Evolutionary conservation across 2,797 vertebrate species (phyloP).

Genomic region (Centroberyx gerrardi): DNA sequence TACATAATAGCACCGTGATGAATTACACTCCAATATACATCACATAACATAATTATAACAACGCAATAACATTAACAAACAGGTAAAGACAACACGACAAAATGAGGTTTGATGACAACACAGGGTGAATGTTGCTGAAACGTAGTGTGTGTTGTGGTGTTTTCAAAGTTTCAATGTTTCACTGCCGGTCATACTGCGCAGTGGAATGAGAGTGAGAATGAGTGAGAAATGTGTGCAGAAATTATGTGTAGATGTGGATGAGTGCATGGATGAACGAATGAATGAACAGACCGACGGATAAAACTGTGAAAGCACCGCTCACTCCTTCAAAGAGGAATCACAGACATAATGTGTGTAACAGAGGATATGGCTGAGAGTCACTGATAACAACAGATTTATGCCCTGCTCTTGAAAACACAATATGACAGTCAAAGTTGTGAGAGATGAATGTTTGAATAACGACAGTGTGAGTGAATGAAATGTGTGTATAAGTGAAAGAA

Average conservation of each 20-base stretch:
- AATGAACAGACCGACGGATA: slow-evolving; percentile 10
- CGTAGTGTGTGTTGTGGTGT: slow-evolving; percentile 1
- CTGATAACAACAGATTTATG: neutral
- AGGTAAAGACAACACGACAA: slow-evolving; percentile 50
- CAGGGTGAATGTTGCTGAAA: slow-evolving; percentile 27
- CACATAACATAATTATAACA: slow-evolving; percentile 65
- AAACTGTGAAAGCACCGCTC: slow-evolving; percentile 50
- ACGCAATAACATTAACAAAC: slow-evolving; percentile 57
- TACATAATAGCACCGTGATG: slow-evolving; percentile 77
- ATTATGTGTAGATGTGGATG: slow-evolving; percentile 2
- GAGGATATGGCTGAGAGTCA: slow-evolving; percentile 16
- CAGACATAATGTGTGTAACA: slow-evolving; percentile 6
- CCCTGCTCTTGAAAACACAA: slow-evolving; percentile 37
- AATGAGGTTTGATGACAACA: slow-evolving; percentile 73
- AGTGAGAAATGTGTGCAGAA: no score
- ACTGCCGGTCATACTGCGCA: neutral
- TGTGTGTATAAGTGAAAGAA: slow-evolving; percentile 17
- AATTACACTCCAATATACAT: slow-evolving; percentile 76
- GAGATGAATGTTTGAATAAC: slow-evolving; percentile 1
- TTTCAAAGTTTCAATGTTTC: slow-evolving; percentile 5
- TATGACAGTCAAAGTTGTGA: slow-evolving; percentile 15
- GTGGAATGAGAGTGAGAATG: neutral
- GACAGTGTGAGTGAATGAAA: slow-evolving; percentile 13
- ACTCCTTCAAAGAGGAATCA: slow-evolving; percentile 41
- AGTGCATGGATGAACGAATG: slow-evolving; percentile 45